Percentiles rank a stretch among this genome's conserved stretches.
Conservation (phyloP, 2,797 vertebrate species). For the Vespertilio murinus region DNA sequence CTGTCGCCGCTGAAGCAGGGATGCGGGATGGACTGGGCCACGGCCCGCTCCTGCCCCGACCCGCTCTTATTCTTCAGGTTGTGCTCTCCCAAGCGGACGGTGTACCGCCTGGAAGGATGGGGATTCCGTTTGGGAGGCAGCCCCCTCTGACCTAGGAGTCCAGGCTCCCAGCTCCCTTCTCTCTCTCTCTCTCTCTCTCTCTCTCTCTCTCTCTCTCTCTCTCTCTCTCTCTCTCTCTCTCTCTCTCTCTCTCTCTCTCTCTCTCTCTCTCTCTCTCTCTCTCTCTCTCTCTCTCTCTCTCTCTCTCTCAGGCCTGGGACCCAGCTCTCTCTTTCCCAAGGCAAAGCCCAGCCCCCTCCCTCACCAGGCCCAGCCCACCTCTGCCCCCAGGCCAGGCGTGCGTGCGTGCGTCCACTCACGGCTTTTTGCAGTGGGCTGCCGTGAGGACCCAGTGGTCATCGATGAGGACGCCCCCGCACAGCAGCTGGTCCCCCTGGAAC, state of each 20-base stretch:
- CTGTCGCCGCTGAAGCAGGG: slow-evolving; percentile 54
- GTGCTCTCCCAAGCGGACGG: slow-evolving; percentile 65
- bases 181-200: not conserved
- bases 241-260: not conserved
- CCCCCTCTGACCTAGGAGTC: not conserved
- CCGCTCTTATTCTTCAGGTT: slow-evolving; percentile 17
- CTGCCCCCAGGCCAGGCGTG: not conserved
- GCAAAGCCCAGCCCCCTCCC: not conserved
- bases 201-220: not conserved
- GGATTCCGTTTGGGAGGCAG: not conserved
- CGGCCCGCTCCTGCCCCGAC: slow-evolving; percentile 17
- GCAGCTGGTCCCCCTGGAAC: slow-evolving; percentile 1
- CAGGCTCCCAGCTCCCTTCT: not conserved
- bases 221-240: not conserved
- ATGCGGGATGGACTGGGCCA: slow-evolving; percentile 64
- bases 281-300: not conserved
- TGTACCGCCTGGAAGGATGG: slow-evolving; percentile 57
- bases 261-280: not conserved
- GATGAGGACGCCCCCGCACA: slow-evolving; percentile 74
- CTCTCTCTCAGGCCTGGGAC: too few species aligned
- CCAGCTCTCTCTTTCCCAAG: not conserved
- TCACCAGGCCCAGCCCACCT: not conserved
- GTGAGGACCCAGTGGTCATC: slow-evolving; percentile 69
- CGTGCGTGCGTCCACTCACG: slow-evolving; percentile 72
- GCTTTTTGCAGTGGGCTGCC: slow-evolving; percentile 72